Evolutionary conservation across 2,797 vertebrate genomes (phyloP), one percentile per base, ranked within the genome.

Genomic region (Rhinatrema bivittatum): DNA sequence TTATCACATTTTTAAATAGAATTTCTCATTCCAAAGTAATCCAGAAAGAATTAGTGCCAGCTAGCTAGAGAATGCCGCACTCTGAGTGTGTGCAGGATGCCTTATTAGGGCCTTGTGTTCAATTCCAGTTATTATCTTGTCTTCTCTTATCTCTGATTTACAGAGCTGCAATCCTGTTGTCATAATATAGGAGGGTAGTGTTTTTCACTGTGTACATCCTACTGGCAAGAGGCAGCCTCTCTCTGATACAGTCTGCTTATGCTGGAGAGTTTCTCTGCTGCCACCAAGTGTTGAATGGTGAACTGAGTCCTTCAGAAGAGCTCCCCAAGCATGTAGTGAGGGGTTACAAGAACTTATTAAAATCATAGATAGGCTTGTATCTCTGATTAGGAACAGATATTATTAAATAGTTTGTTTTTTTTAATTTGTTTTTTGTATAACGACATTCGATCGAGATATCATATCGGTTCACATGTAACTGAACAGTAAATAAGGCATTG

Each of bases 21-120:
- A 56, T 11, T n/a, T n/a, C n/a, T n/a, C n/a, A n/a, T n/a, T n/a
- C 31, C 48, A 36, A 38, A 29, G 10, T n/a, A 45, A 42, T 49
- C 5, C 17, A 46, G 20, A n/a, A n/a, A 49, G 46, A 12, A 36
- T 36, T 13, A 12, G n/a, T 20, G 50, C 53, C 39, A 39, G 16
- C 37, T n/a, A 16, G 33, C 1, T 4, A 28, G 47, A 43, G 49
- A 42, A 4, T 9, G 11, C 15, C 16, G 5, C 29, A 1, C n/a
- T n/a, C n/a, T n/a, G 2, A 21, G 39, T 13, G 31, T 23, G 14
- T 1, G 46, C 23, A 0, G 0, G 10, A 38, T 51, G n/a, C 39
- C 29, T 40, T 47, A 25, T 24, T 23, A 42, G 40, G 46, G 51
- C 16, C 16, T 39, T 29, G 1, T 45, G 25, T 45, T 56, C 22